Evolutionary conservation across 2,888 invertebrate genomes (phyloP).

Genomic region (Amblyteles armatorius): DNA sequence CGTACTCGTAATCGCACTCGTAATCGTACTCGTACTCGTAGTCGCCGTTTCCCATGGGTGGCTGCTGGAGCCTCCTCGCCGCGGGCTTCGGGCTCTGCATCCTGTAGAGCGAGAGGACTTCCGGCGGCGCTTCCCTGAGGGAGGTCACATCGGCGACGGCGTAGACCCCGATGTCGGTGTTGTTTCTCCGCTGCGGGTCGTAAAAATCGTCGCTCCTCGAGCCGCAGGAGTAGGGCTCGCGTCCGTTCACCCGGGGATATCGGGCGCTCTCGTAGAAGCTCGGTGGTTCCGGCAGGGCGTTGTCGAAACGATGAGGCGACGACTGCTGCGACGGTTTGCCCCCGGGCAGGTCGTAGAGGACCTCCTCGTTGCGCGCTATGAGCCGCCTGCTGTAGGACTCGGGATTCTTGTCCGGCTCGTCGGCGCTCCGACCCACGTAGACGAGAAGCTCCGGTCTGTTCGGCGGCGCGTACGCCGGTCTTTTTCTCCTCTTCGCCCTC

Average conservation of each 20-base stretch:
- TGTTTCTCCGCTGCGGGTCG: conserved; percentile 39
- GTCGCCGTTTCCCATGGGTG: conserved; percentile 70
- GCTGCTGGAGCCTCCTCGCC: conserved; percentile 25
- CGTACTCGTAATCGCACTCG: conserved; percentile 80
- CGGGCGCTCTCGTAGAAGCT: conserved; percentile 81
- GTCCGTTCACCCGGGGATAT: conserved; percentile 62
- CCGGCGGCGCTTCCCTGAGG: conserved; percentile 78
- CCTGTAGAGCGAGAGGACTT: conserved; percentile 80
- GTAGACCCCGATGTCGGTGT: conserved; percentile 78
- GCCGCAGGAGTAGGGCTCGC: conserved; percentile 37
- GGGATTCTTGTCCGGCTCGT: conserved; percentile 78
- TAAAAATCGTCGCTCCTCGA: conserved; percentile 38
- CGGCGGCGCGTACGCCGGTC: conserved; percentile 78
- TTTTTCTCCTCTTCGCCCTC: conserved; percentile 79
- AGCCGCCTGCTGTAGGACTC: conserved; percentile 81
- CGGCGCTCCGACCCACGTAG: conserved; percentile 80
- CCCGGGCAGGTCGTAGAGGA: conserved; percentile 78
- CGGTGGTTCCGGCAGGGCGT: conserved; percentile 48
- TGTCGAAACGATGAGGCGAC: conserved; percentile 46
- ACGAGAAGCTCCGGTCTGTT: conserved; percentile 82
- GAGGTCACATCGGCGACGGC: conserved; percentile 82
- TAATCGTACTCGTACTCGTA: conserved; percentile 73
- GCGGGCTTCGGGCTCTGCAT: conserved; percentile 74
- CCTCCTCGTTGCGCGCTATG: conserved; percentile 80
- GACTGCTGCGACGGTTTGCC: conserved; percentile 53